A percentile compares a stretch with the other conserved stretches of the same genome.
phyloP scores from a whole-genome alignment of 2,797 vertebrate species.

The Rhadinocentrus ornatus region DNA sequence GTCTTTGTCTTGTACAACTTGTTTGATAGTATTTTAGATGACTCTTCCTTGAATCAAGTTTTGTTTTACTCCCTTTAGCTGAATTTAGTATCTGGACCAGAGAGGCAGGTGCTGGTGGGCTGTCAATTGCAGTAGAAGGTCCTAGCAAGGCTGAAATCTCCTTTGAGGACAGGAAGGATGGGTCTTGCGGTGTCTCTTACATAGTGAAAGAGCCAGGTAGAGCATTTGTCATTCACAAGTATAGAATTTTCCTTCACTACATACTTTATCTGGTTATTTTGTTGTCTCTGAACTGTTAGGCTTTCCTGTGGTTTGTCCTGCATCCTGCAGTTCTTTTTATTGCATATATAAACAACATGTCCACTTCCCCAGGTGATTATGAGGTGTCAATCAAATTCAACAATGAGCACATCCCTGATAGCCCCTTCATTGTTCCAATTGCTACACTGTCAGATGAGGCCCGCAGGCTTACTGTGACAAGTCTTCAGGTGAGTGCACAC shows the following conservation, averaged over 20 bases:
- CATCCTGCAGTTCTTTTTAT: slow-evolving; percentile 36
- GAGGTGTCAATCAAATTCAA: slow-evolving; percentile 99
- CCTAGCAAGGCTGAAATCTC: slow-evolving; percentile 95
- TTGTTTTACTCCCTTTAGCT: slow-evolving; percentile 70
- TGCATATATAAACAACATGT: slow-evolving; percentile 50
- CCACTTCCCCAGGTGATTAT: slow-evolving; percentile 87
- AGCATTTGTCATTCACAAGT: neutral
- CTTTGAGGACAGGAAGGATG: slow-evolving; percentile 94
- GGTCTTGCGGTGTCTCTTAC: slow-evolving; percentile 93
- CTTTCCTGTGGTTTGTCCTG: slow-evolving; percentile 16
- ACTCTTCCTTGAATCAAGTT: neutral
- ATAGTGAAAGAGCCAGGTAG: slow-evolving; percentile 92
- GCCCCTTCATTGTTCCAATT: slow-evolving; percentile 94
- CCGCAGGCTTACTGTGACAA: slow-evolving; percentile 91
- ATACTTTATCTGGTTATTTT: neutral
- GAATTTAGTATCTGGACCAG: slow-evolving; percentile 97
- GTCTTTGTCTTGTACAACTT: neutral
- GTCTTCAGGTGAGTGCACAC: slow-evolving; percentile 87
- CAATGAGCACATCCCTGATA: slow-evolving; percentile 96
- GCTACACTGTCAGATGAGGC: slow-evolving; percentile 94
- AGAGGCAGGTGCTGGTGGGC: slow-evolving; percentile 91
- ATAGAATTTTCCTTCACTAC: slow-evolving; percentile 1
- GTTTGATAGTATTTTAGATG: neutral
- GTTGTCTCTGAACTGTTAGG: slow-evolving; percentile 7
- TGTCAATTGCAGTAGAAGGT: slow-evolving; percentile 93